A percentile compares a stretch with the other conserved stretches of the same genome.
These are phyloP conservation scores for Palythoa grandis DNA, from an alignment of 92 coral and sea anemone species.

Conservation along the genomic window DNA sequence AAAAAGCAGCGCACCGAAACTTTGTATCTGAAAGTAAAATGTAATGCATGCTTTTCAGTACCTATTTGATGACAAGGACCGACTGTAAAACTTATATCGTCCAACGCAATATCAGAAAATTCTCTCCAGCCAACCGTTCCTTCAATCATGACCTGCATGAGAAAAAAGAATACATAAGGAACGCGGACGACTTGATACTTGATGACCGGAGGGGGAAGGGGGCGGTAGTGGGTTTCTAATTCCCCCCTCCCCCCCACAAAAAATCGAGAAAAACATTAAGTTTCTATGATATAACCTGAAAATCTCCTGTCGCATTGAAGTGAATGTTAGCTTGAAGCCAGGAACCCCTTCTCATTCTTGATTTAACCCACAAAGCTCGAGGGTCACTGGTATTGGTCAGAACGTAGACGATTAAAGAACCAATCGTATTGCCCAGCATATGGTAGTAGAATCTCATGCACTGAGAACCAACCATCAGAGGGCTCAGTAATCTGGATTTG, in stretches of 20 bases:
- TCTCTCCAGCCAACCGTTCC: neutral
- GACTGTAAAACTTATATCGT: constrained; percentile 5
- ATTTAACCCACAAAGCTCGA: constrained; percentile 34
- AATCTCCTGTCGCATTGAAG: neutral
- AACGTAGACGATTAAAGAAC: neutral
- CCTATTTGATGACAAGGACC: neutral
- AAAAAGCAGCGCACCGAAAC: no score
- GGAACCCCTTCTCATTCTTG: neutral
- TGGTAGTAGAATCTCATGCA: constrained; percentile 37
- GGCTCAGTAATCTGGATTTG: constrained; percentile 28
- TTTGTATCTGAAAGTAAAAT: no score
- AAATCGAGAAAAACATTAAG: neutral
- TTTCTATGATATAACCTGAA: constrained; percentile 2
- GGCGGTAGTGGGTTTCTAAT: no score
- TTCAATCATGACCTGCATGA: constrained; percentile 14
- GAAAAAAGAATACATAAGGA: neutral
- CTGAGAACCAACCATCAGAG: constrained; percentile 1
- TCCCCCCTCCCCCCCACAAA: no score
- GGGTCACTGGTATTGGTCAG: constrained; percentile 13
- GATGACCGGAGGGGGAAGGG: no score
- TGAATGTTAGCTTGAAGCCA: constrained; percentile 32
- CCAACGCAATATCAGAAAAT: neutral
- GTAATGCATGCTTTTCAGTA: neutral
- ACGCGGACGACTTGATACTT: neutral
- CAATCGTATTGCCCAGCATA: constrained; percentile 28